Base-by-base conservation (phyloP, 2,113 vertebrate genomes). In the Prochilodus magdalenae region DNA sequence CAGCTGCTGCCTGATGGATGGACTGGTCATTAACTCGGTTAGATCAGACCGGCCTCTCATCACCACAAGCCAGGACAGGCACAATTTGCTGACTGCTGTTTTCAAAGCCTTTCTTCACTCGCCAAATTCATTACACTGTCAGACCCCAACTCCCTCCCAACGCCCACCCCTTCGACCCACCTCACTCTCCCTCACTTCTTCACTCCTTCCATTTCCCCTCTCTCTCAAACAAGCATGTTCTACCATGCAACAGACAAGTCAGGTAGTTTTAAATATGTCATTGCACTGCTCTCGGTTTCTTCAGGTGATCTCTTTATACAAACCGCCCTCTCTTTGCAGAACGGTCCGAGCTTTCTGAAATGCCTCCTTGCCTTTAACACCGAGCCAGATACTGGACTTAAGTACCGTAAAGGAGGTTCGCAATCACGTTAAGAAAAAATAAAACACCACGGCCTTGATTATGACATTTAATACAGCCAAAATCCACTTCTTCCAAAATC, bases 51-150 rank as follows among this genome's bases (percentile, higher is more conserved):
- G 49, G 27, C 18, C 81, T 76, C 53, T 78, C 79, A 59, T 62
- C 65, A 69, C 74, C 51, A 40, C 57, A 55, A 53, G 69, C 71
- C 74, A 85, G 75, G 75, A 26, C 53, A 79, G 76, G 75, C 75
- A 49, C 51, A 73, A 77, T 83, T 82, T 86, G 77, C 82, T 84
- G 84, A 81, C 80, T 73, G 77, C 82, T 60, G 77, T 47, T 77
- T 70, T 76, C 55, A 78, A 77, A 77, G 51, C 11, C 53, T 63
- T 74, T 55, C 81, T 70, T 77, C 70, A 30, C 73, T 81, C 62
- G 75, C 74, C 57, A 57, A 60, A 75, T 79, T 83, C 70, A 78
- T 84, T 84, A 69, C 82, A 74, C 30, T 53, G 12, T 57, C 36
- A 49, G 27, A 6, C 18, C n/a, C 26, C n/a, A 16, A 20, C 26